Evolutionary conservation across 2,797 vertebrate genomes (phyloP).

Genomic region (Semotilus atromaculatus): DNA sequence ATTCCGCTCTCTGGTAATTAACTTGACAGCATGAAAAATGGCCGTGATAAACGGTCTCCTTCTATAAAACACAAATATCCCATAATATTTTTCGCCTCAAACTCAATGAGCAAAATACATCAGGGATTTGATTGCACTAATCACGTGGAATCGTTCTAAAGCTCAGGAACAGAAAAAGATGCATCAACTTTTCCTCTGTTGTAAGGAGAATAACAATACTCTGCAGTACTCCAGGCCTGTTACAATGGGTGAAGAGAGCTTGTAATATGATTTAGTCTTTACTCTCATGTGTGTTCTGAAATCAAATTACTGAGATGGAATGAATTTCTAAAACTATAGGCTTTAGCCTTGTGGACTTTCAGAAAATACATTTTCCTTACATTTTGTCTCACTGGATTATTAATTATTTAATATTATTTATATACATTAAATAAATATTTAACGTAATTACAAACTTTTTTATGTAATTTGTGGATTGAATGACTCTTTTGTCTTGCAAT

Average conservation of each 20-base stretch:
- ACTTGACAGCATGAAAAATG: constrained; percentile 86
- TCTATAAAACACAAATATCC: constrained; percentile 80
- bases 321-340: background rate
- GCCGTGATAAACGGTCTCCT: constrained; percentile 81
- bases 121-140: constrained; percentile 67
- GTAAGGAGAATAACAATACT: constrained; percentile 21
- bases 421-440: background rate
- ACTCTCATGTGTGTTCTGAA: constrained; percentile 48
- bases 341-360: background rate
- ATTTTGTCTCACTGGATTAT: background rate
- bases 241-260: constrained; percentile 60
- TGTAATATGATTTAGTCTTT: constrained; percentile 62
- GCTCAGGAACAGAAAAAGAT: constrained; percentile 48
- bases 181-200: constrained; percentile 36
- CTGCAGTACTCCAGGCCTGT: constrained; percentile 36
- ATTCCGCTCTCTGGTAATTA: constrained; percentile 84
- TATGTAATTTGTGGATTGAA: background rate
- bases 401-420: background rate
- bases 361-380: background rate
- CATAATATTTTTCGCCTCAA: constrained; percentile 68
- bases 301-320: constrained; percentile 49
- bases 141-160: constrained; percentile 58
- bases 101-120: constrained; percentile 66
- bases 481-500: background rate
- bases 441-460: background rate